Conservation (phyloP, 2,888 invertebrate species). For the Lithosia quadra region DNA sequence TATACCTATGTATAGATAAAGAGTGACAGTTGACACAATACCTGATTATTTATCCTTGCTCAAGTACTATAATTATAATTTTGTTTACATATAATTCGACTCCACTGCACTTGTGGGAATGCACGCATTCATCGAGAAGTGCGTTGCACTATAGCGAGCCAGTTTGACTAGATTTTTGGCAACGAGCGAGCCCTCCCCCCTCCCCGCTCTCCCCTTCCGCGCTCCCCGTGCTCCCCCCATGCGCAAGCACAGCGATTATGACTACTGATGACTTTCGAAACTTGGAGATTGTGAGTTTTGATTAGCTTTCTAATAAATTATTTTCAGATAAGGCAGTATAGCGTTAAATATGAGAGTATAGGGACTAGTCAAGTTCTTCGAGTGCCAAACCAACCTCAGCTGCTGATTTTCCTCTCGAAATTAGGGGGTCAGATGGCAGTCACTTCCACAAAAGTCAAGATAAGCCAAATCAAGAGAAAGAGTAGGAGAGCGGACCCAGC, state of each 20-base stretch:
- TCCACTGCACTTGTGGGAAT: conserved; percentile 58
- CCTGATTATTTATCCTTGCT: too few relatives aligned
- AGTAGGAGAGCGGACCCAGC: too few relatives aligned
- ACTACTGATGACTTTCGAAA: conserved; percentile 70
- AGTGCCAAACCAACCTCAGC: too few relatives aligned
- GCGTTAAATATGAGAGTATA: too few relatives aligned
- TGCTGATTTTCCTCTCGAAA: too few relatives aligned
- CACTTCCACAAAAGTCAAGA: too few relatives aligned
- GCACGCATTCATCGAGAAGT: conserved; percentile 78
- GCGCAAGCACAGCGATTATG: conserved; percentile 62
- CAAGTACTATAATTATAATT: conserved; percentile 9
- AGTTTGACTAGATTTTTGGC: conserved; percentile 87
- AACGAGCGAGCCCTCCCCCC: conserved; percentile 60
- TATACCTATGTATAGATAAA: too few relatives aligned
- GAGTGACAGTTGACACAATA: too few relatives aligned
- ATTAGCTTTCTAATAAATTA: conserved; percentile 17
- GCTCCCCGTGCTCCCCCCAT: conserved; percentile 47
- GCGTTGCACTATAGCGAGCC: conserved; percentile 85
- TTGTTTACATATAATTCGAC: conserved; percentile 28
- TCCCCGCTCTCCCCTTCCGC: conserved; percentile 38
- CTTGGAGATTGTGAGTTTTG: conserved; percentile 10
- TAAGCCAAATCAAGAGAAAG: too few relatives aligned
- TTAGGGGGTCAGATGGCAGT: too few relatives aligned
- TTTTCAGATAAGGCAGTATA: background rate
- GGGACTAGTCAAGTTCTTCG: too few relatives aligned